These are phyloP conservation scores for Dorcus parallelipipedus DNA, from an alignment of 2,888 invertebrate genomes.

Conservation along the genomic window DNA sequence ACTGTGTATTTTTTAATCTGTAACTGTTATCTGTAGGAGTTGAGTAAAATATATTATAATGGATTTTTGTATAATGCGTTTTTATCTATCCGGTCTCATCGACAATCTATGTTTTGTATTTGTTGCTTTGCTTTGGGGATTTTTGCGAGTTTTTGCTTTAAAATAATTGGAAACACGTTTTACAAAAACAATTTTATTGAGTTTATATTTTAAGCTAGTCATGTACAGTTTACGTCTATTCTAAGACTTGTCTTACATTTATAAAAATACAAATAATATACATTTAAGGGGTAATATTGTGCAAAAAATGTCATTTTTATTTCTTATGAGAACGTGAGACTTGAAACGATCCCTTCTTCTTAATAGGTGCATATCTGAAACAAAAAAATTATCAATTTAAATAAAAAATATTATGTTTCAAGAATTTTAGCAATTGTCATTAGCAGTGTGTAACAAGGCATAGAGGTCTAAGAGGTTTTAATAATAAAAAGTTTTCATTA, in stretches of 20 bases:
- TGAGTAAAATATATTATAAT: no score
- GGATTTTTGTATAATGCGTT: no score
- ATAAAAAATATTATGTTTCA: no score
- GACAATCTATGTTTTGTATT: not conserved
- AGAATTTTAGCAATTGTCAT: no score
- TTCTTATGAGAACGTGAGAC: no score
- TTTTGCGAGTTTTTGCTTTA: not conserved
- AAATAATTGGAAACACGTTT: not conserved
- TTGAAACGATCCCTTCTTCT: not conserved
- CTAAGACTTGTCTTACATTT: slow-evolving; percentile 7
- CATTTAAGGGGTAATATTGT: slow-evolving; percentile 6
- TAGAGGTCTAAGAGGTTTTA: no score
- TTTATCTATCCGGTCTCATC: no score
- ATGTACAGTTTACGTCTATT: not conserved
- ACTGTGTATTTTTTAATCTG: not conserved
- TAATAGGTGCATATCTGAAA: not conserved
- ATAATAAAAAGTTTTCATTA: no score
- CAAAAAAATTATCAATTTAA: not conserved
- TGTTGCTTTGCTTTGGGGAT: not conserved
- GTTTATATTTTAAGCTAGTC: no score
- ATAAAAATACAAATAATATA: slow-evolving; percentile 22
- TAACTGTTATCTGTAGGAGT: not conserved
- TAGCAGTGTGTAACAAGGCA: no score
- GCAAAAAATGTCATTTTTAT: not conserved
- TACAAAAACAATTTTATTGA: not conserved